Evolutionary conservation across 53 echinoderm and acorn worm species (phyloP), one percentile per base, ranked within the genome.

Genomic region (Holothuria scabra): DNA sequence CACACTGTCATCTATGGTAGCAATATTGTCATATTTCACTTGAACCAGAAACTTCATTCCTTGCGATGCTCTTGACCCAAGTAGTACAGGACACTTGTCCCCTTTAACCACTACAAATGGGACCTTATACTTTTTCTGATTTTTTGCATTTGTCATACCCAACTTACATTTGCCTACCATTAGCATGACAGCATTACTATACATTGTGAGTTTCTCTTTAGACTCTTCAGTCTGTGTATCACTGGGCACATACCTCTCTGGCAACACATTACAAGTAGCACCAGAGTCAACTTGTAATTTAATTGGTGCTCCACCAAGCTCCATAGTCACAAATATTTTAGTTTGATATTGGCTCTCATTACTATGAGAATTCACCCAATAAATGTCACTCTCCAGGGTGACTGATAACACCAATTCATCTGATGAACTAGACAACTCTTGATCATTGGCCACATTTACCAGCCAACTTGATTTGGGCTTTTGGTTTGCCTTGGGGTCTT

Each of bases 361-460:
- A 29, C 6, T 33, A 80, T 3, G 1, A 59, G 10, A 10, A 58
- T 80, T 35, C 4, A 32, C 61, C 6, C 18, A 18, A 61, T 62
- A 60, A 60, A 62, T 16, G 21, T 60, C 81, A 13, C 46, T 33
- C 29, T 74, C 41, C 20, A 80, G 4, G 16, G 81, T 31, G 11
- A 80, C 58, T n/a, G 60, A 61, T 10, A 80, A n/a, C 18, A 80
- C 81, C 7, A 86, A 90, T 23, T 85, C 68, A 26, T 52, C 86
- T 34, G n/a, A 90, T 23, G 14, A 63, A 85, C 65, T 90, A 70
- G 5, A 14, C 52, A 31, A 80, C 44, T 56, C 80, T 30, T 37
- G 18, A 18, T 23, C 33, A 24, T 28, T 30, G 19, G 19, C 14
- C 16, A 28, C 23, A 28, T 24, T 24, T 26, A 29, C 66, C 14